Evolutionary conservation across 1,140 invertebrate genomes (phyloP), one percentile per base, ranked within the genome.

Genomic region (Procambarus clarkii): DNA sequence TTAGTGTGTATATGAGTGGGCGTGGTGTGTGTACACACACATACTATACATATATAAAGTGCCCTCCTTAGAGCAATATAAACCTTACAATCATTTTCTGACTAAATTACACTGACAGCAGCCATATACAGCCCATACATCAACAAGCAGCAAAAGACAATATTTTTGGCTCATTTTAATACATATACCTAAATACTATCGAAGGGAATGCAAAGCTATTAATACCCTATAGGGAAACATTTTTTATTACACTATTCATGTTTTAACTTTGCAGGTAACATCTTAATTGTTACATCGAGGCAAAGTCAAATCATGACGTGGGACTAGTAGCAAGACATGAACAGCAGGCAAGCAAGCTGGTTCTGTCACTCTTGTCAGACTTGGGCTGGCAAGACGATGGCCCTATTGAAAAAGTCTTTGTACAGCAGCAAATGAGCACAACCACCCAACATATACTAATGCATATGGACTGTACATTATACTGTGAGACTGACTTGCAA

Each of bases 381-480:
- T 34, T 78, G 13, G 79, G 79, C 79, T 88, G 79, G 87, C 87
- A 81, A 88, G 87, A 88, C 60, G 54, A 79, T 64, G 87, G 79
- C 87, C 74, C 64, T 48, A 71, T n/a, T 82, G 64, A 60, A 71
- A 46, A 34, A n/a, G 64, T 54, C 34, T 54, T 45, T 88, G 80
- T 88, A 80, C 77, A 88, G 79, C 87, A 50, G 86, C 34, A 77
- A 88, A 81, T 50, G 79, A 88, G 64, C 79, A 74, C 78, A 82
- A 82, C 87, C 78, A 74, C 87, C 80, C 44, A 34, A 82, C 50
- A 85, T 71, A 85, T 45, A 71, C 83, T 71, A 85, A 60, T 48
- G 69, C 45, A 50, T 81, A 81, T 88, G 87, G 87, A 88, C 82
- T 88, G 87, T 88, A 86, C n/a, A n/a, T 86, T 78, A 77, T 44